Evolutionary conservation across 1,140 invertebrate genomes (phyloP).

Genomic region (Eumaeus atala): DNA sequence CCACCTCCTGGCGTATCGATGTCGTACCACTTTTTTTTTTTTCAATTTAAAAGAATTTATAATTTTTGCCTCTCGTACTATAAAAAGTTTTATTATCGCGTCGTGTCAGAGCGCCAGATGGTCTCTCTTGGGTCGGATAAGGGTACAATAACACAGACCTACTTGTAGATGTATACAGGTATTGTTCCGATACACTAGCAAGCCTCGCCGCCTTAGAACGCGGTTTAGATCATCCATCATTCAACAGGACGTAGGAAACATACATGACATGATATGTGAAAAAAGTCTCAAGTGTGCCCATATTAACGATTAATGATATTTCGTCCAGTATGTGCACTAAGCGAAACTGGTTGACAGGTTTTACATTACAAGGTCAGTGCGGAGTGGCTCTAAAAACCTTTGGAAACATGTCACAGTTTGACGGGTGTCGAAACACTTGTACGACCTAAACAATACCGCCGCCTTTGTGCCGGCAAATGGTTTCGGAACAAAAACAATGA

Average conservation of each 20-base stretch:
- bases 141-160: too few relatives aligned
- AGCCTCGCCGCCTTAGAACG: background rate
- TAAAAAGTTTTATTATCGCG: slow-evolving; percentile 4
- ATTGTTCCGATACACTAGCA: too few relatives aligned
- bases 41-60: slow-evolving; percentile 13
- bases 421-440: slow-evolving; percentile 61
- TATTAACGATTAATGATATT: too few relatives aligned
- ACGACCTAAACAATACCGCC: slow-evolving; percentile 46
- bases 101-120: background rate
- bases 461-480: slow-evolving; percentile 45
- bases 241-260: background rate
- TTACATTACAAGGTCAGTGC: slow-evolving; percentile 38
- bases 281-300: background rate
- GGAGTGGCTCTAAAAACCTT: slow-evolving; percentile 37
- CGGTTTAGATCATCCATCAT: too few relatives aligned
- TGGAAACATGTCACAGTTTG: slow-evolving; percentile 52
- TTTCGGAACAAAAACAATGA: slow-evolving; percentile 56
- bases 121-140: background rate
- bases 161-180: too few relatives aligned
- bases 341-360: slow-evolving; percentile 8
- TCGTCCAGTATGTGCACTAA: slow-evolving; percentile 5
- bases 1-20: slow-evolving; percentile 40
- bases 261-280: background rate
- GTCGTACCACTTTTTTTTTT: slow-evolving; percentile 18
- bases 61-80: slow-evolving; percentile 10